Evolutionary conservation across 2,797 vertebrate genomes (phyloP).

Genomic region (Ambastaia sidthimunki): DNA sequence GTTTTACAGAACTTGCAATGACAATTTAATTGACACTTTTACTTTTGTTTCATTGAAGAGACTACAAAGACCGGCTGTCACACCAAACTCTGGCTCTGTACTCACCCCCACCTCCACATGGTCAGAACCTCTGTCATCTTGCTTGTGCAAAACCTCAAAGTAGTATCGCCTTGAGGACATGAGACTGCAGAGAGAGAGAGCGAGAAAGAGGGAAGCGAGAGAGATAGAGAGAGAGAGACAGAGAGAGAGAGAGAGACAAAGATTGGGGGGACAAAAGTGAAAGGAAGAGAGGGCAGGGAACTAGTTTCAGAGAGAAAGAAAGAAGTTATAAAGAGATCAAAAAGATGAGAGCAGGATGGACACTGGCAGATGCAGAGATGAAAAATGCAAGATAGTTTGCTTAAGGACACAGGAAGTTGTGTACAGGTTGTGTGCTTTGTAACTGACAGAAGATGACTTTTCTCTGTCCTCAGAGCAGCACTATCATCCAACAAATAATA

Average conservation of each 20-base stretch:
- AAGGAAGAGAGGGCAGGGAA: conserved; percentile 4
- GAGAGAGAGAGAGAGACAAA: conserved; percentile 16
- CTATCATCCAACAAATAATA: background rate
- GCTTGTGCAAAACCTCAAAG: conserved; percentile 89
- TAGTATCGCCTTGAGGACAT: conserved; percentile 84
- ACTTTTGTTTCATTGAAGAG: background rate
- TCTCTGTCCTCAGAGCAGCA: background rate
- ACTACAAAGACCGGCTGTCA: background rate
- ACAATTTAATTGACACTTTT: background rate
- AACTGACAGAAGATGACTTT: background rate
- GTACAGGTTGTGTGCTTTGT: background rate
- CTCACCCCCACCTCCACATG: conserved; percentile 90
- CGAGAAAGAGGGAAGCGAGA: background rate
- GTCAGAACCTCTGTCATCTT: conserved; percentile 85
- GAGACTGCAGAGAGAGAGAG: conserved; percentile 66
- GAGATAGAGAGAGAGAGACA: background rate
- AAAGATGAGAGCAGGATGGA: conserved; percentile 1
- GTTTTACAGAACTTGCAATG: background rate
- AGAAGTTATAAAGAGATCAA: conserved; percentile 30
- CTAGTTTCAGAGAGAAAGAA: conserved; percentile 25
- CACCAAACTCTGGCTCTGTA: conserved; percentile 40
- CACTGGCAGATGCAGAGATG: background rate
- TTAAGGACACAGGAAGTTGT: background rate
- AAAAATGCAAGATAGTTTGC: conserved; percentile 3
- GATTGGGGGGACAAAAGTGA: conserved; percentile 1